phyloP scores from a whole-genome alignment of 2,888 invertebrate species.

The Zaprionus obscuricornis region DNA sequence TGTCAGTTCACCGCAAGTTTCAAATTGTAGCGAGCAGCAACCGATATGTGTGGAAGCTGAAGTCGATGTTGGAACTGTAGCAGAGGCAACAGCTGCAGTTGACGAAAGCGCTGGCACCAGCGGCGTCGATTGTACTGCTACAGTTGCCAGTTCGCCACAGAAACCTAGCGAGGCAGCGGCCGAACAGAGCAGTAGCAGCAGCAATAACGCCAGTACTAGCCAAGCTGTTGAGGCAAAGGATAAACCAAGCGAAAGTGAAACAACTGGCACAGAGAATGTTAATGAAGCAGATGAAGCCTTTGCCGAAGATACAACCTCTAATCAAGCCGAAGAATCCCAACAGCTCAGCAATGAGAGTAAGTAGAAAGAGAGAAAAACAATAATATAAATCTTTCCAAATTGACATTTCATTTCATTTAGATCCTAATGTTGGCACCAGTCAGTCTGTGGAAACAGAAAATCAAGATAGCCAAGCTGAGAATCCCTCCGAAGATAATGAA shows the following conservation, averaged over 20 bases:
- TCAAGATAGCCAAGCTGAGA: conserved; percentile 79
- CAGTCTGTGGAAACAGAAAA: conserved; percentile 83
- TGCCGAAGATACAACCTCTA: conserved; percentile 83
- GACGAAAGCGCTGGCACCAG: conserved; percentile 57
- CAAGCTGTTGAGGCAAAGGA: conserved; percentile 48
- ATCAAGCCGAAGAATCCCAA: conserved; percentile 68
- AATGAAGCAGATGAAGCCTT: conserved; percentile 74
- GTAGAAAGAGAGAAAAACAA: background rate
- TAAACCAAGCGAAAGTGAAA: conserved; percentile 46
- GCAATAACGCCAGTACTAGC: no score
- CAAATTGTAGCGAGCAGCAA: conserved; percentile 87
- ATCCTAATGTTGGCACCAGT: conserved; percentile 83
- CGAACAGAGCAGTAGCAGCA: conserved; percentile 47
- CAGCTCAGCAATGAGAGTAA: conserved; percentile 78
- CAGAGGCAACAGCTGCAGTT: conserved; percentile 47
- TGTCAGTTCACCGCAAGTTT: conserved; percentile 92
- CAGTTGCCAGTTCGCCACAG: conserved; percentile 49
- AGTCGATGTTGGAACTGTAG: conserved; percentile 71
- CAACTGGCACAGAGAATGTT: conserved; percentile 83
- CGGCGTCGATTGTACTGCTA: conserved; percentile 33
- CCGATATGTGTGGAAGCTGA: conserved; percentile 50
- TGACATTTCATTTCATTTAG: conserved; percentile 12
- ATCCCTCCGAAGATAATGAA: conserved; percentile 80
- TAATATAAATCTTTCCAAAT: background rate
- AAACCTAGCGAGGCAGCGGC: conserved; percentile 56